Evolutionary conservation across 2,888 invertebrate species (phyloP), one percentile per base, ranked within the genome.

Genomic region (Tortrix viridana): DNA sequence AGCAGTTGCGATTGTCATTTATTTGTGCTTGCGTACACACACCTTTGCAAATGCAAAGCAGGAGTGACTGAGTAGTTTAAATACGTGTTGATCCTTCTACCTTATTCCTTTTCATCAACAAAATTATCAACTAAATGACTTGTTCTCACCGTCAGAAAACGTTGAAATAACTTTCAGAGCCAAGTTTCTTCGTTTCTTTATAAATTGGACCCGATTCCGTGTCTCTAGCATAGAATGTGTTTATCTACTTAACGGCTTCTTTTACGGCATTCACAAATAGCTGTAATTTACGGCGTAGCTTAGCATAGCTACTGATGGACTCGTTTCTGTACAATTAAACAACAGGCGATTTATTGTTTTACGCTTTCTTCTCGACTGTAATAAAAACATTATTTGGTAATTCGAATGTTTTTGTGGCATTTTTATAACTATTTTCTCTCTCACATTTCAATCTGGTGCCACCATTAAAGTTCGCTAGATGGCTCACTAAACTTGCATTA

Each of bases 161-260:
- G 9, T 32, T 0, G 12, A 3, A 32, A 32, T 12, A 26, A 26
- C 26, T 32, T 32, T 12, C 32, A 32, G 3, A 2, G 32, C 32
- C 32, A 12, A 32, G 12, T 0, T 32, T 12, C 32, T 32, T 12
- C 32, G 3, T 32, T 12, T 12, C 12, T 32, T 32, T 50, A 56
- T 23, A 56, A 44, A 19, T 20, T 44, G 50, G 12, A 38, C 18
- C 26, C 16, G 32, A 23, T 44, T 49, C 32, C 14, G 32, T 9
- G 32, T 32, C 56, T 22, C 48, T 44, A 46, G 71, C 70, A 70
- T 56, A 74, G 71, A 72, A 75, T 73, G 72, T 77, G 76, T 79
- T 81, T 84, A 85, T 84, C 81, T 80, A 69, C 83, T 86, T 86
- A 84, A 86, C 84, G 85, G 84, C 32, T 83, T 80, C 79, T 85